These are phyloP conservation scores for Garra rufa DNA, from an alignment of 2,113 vertebrate genomes.

Conservation along the genomic window DNA sequence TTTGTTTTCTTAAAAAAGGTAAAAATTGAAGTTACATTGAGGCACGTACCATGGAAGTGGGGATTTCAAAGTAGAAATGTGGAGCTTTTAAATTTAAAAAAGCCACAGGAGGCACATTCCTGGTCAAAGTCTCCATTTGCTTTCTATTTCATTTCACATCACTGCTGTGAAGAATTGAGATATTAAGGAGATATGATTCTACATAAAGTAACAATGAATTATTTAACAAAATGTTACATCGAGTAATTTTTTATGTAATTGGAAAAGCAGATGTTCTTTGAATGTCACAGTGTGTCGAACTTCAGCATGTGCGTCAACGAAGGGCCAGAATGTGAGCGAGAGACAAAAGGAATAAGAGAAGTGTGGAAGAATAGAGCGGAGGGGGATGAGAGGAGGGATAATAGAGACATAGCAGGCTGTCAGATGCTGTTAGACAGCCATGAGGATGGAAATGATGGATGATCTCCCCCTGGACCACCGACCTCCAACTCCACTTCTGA, in stretches of 20 bases:
- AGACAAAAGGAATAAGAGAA: slow-evolving; percentile 33
- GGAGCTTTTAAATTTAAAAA: not conserved
- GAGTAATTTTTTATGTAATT: not conserved
- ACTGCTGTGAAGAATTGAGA: not conserved
- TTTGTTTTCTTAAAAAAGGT: not conserved
- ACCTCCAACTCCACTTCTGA: slow-evolving; percentile 38
- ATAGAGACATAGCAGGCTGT: slow-evolving; percentile 48
- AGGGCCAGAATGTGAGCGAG: slow-evolving; percentile 20
- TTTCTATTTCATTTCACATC: not conserved
- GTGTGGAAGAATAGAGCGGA: slow-evolving; percentile 27
- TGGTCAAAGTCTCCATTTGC: not conserved
- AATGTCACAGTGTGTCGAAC: not conserved
- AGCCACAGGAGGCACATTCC: not conserved
- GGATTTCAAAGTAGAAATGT: not conserved
- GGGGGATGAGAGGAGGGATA: slow-evolving; percentile 37
- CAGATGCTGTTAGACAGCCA: slow-evolving; percentile 47
- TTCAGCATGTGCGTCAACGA: not conserved
- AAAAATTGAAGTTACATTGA: not conserved
- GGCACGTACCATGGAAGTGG: not conserved
- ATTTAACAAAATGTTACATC: not conserved
- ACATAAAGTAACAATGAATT: not conserved
- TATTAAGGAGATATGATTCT: not conserved
- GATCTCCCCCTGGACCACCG: slow-evolving; percentile 29
- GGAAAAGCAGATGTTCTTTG: slow-evolving; percentile 26
- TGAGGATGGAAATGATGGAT: slow-evolving; percentile 51